A percentile compares a stretch with the other conserved stretches of the same genome.
Conservation (phyloP, 1,140 invertebrate species). For the Pseudomyrmex sp. region DNA sequence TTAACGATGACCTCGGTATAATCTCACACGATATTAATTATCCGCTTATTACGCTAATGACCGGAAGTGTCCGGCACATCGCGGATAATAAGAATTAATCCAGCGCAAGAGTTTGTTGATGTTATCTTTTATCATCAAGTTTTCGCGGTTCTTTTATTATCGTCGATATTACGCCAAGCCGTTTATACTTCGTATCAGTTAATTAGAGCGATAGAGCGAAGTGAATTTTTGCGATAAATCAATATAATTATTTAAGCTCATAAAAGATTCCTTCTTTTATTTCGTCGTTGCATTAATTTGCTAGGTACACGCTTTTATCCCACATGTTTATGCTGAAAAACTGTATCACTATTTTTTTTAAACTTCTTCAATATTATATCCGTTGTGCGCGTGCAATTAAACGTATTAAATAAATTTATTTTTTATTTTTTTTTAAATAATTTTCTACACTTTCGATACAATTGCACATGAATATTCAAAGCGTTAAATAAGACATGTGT, state of each 20-base stretch:
- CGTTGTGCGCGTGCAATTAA: background rate
- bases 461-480: background rate
- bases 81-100: constrained; percentile 55
- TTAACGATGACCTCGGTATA: constrained; percentile 24
- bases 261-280: constrained; percentile 18
- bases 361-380: constrained; percentile 1
- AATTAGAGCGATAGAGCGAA: constrained; percentile 35
- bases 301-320: background rate
- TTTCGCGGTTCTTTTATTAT: constrained; percentile 51
- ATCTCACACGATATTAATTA: constrained; percentile 39
- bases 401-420: background rate
- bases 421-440: background rate
- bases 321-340: background rate
- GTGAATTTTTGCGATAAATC: constrained; percentile 22
- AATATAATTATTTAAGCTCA: constrained; percentile 32
- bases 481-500: constrained; percentile 2
- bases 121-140: background rate
- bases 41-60: background rate
- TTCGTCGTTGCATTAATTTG: constrained; percentile 17
- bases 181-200: constrained; percentile 30
- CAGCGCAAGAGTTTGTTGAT: constrained; percentile 30
- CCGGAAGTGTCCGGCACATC: background rate
- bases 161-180: background rate
- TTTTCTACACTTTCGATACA: background rate
- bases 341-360: background rate